These are phyloP conservation scores for Trichonephila inaurata DNA, from an alignment of 1,140 invertebrate genomes.

Conservation along the genomic window DNA sequence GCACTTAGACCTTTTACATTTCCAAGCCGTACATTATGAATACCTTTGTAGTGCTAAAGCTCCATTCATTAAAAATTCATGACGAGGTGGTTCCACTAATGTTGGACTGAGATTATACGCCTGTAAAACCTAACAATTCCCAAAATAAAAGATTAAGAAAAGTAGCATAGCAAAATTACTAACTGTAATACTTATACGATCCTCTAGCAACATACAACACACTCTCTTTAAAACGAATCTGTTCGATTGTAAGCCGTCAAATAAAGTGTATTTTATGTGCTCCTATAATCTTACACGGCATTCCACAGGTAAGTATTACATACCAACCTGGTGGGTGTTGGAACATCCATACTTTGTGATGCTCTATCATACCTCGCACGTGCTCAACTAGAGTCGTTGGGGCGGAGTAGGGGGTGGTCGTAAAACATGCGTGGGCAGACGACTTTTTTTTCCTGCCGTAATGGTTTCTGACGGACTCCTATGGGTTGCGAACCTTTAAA, in stretches of 20 bases:
- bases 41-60: no score
- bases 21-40: no score
- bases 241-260: neutral
- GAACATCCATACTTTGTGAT: slow-evolving; percentile 7
- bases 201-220: neutral
- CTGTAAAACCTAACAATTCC: no score
- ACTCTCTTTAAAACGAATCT: neutral
- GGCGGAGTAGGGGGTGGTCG: neutral
- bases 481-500: slow-evolving; percentile 7
- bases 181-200: neutral
- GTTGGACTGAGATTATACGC: neutral
- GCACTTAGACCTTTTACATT: no score
- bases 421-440: slow-evolving; percentile 49
- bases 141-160: neutral
- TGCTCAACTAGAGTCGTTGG: neutral
- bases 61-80: neutral
- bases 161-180: neutral
- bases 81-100: neutral
- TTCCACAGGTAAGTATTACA: slow-evolving; percentile 19
- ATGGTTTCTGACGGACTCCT: neutral
- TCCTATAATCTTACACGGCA: slow-evolving; percentile 33
- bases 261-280: slow-evolving; percentile 26
- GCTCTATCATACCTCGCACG: neutral
- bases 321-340: slow-evolving; percentile 28
- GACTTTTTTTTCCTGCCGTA: neutral